Evolutionary conservation across 2,797 vertebrate species (phyloP).

Genomic region (Eupleurogrammus muticus): DNA sequence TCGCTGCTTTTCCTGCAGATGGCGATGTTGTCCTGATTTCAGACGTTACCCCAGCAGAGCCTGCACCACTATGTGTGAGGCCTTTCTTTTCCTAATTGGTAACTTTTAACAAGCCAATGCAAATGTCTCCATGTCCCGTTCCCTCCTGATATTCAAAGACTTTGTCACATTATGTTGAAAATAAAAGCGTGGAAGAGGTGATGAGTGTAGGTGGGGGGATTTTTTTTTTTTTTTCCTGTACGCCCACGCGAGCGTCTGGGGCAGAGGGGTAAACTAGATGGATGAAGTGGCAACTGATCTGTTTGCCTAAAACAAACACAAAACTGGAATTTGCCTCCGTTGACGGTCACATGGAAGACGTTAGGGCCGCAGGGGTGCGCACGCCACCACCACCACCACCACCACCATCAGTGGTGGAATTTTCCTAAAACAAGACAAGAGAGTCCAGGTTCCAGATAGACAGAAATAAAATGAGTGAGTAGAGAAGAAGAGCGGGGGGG

Average conservation of each 20-base stretch:
- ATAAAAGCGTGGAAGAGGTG: slow-evolving; percentile 32
- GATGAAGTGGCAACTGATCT: slow-evolving; percentile 80
- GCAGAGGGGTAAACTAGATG: slow-evolving; percentile 73
- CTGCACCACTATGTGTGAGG: slow-evolving; percentile 57
- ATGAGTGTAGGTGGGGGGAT: slow-evolving; percentile 25
- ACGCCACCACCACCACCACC: slow-evolving; percentile 59
- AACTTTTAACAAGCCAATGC: slow-evolving; percentile 73
- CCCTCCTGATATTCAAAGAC: slow-evolving; percentile 59
- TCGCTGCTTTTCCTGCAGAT: slow-evolving; percentile 78
- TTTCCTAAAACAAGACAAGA: slow-evolving; percentile 85
- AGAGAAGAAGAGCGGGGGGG: slow-evolving; percentile 76
- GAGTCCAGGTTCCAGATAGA: slow-evolving; percentile 76
- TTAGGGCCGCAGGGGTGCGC: slow-evolving; percentile 67
- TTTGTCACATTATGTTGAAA: slow-evolving; percentile 49
- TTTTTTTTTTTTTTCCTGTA: slow-evolving; percentile 10
- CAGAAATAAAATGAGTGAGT: slow-evolving; percentile 75
- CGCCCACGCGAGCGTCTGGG: slow-evolving; percentile 34
- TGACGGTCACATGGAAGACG: slow-evolving; percentile 76
- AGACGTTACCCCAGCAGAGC: slow-evolving; percentile 18
- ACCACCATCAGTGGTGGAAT: slow-evolving; percentile 74
- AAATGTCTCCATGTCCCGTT: slow-evolving; percentile 61
- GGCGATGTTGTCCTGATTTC: slow-evolving; percentile 79
- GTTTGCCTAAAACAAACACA: slow-evolving; percentile 82
- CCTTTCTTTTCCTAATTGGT: slow-evolving; percentile 75
- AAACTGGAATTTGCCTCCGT: slow-evolving; percentile 76